Base-by-base conservation (phyloP, 2,797 vertebrate species). In the Danio choprae region DNA sequence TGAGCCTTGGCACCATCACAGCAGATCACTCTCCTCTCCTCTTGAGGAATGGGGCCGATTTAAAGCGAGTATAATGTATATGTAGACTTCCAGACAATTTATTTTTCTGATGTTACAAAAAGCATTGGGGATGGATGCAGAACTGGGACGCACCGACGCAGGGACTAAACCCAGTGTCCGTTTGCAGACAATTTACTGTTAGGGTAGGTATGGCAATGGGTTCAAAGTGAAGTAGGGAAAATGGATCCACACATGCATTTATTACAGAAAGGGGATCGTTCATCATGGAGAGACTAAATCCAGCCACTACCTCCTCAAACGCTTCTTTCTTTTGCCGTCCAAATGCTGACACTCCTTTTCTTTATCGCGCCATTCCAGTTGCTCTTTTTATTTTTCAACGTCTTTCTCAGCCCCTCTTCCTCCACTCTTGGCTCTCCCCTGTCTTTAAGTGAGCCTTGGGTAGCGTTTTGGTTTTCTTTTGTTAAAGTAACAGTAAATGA, bases 401-500 rank as follows among this genome's bases (percentile, higher is more conserved):
- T 70, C 58, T 74, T 59, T 41, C 75, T 56, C 56, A 22, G 68
- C 55, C 44, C 73, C 15, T 15, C 9, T 20, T 53, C 59, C 29
- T 74, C 43, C 7, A 18, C 60, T 75, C 71, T 69, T 74, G 50
- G 44, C 77, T 80, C 73, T 20, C 73, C 29, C 9, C 44, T 6
- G 6, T 22, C 18, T 77, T 78, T 75, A 64, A 81, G 65, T 56
- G 60, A 75, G 69, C 59, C 12, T 60, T 77, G 81, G 70, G 79
- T 77, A 64, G 70, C 36, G 48, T 83, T 84, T 67, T 64, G 51
- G 64, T 67, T 70, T 78, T 74, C 68, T 74, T 81, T 83, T 79
- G 78, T 85, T 71, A 68, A 74, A 84, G 81, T 77, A 79, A 84
- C 62, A 84, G 75, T 75, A 84, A 87, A 84, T 80, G 79, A 84